phyloP scores from a whole-genome alignment of 2,797 vertebrate genomes.

The Neosalanx taihuensis region DNA sequence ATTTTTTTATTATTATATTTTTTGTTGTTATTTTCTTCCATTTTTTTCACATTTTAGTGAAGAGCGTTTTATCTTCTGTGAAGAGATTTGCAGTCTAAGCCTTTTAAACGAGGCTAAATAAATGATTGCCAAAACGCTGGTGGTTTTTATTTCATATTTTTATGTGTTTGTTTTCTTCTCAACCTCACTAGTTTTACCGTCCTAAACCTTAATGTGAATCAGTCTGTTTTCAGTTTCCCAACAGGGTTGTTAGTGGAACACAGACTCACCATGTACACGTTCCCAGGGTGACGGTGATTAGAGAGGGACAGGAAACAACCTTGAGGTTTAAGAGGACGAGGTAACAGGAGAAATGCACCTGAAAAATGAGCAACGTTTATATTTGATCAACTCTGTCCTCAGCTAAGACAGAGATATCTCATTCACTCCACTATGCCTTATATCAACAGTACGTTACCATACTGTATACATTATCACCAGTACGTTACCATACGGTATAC shows the following conservation, averaged over 20 bases:
- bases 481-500: too few species aligned
- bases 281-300: slow-evolving; percentile 48
- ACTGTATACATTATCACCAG: slow-evolving; percentile 38
- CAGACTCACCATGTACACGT: slow-evolving; percentile 32
- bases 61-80: slow-evolving; percentile 75
- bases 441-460: too few species aligned
- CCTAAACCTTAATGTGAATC: not conserved
- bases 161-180: slow-evolving; percentile 1
- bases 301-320: slow-evolving; percentile 62
- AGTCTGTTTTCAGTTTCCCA: not conserved
- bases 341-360: slow-evolving; percentile 61
- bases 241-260: not conserved
- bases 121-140: slow-evolving; percentile 61
- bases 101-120: slow-evolving; percentile 61
- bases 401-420: slow-evolving; percentile 56
- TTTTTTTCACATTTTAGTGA: slow-evolving; percentile 80
- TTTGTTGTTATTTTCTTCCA: slow-evolving; percentile 36
- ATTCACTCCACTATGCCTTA: slow-evolving; percentile 21
- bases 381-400: slow-evolving; percentile 52
- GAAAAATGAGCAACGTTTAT: slow-evolving; percentile 53
- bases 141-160: slow-evolving; percentile 11
- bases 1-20: slow-evolving; percentile 35
- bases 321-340: slow-evolving; percentile 60
- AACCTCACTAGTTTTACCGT: not conserved
- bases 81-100: slow-evolving; percentile 75